Base-by-base conservation (phyloP, 2,888 invertebrate genomes). In the Malthinus flaveolus region DNA sequence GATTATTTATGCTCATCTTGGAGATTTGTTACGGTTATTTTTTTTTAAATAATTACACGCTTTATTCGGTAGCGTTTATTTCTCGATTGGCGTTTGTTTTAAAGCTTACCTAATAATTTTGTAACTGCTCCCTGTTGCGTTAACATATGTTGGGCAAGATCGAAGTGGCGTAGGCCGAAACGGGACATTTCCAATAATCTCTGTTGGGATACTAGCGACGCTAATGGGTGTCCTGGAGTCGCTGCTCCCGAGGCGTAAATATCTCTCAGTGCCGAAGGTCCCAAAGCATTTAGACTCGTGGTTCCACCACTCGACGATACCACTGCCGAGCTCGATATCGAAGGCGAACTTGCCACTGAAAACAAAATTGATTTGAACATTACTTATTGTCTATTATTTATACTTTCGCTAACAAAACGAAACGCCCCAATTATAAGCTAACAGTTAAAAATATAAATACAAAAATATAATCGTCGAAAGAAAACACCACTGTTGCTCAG, bases 101-200 rank as follows among this genome's bases (percentile, higher is more conserved):
- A 7, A 15, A 42, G 47, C 91, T 90, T 81, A 93, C 94, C 94
- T 76, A 94, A 82, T 75, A 94, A 84, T 81, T 94, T 94, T 68
- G 92, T 93, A 71, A 91, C 94, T 73, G 93, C 93, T 71, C 93
- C 93, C 82, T 94, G 93, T 81, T 94, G 93, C 59, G 91, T 90
- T 54, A 95, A 84, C 83, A 94, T 91, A 75, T 94, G 94, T 73
- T 93, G 91, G 4, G 94, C 93, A 73, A 95, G 85, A 79, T 95
- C 94, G 75, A 94, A 95, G 73, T 94, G 94, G 66, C 94, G 83
- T 67, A 93, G 81, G 66, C 93, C 85, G 81, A 89, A 84, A 79
- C 93, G 83, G 37, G 92, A 91, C 66, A 93, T 79, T 76, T 93
- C 93, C 70, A 93, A 79, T 5, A 93, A 83, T 62, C 93, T 82